These are phyloP conservation scores for Chydorus sphaericus DNA, from an alignment of 2,888 invertebrate species.

Conservation along the genomic window DNA sequence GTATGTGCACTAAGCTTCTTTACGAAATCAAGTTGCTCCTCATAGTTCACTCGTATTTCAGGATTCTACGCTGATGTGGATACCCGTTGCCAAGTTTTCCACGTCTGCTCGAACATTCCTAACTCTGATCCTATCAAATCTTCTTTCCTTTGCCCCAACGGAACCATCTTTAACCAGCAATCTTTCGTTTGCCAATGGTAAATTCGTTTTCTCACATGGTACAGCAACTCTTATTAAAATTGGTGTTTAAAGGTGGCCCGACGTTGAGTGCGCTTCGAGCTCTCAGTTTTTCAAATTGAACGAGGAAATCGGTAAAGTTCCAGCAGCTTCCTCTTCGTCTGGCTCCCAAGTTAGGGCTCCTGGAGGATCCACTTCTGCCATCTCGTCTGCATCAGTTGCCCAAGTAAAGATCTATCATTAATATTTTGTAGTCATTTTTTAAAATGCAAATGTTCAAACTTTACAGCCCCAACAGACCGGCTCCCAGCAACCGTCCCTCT, in stretches of 20 bases:
- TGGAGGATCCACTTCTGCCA: background rate
- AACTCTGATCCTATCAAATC: conserved; percentile 16
- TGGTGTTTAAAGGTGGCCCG: conserved; percentile 37
- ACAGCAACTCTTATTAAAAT: background rate
- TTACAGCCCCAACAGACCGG: too few relatives aligned
- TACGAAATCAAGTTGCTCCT: background rate
- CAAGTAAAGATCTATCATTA: too few relatives aligned
- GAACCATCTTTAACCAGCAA: conserved; percentile 49
- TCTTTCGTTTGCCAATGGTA: conserved; percentile 48
- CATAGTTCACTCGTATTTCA: conserved; percentile 25
- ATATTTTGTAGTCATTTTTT: too few relatives aligned
- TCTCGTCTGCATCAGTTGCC: background rate
- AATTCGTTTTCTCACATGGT: background rate
- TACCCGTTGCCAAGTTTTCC: conserved; percentile 48
- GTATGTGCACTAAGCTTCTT: conserved; percentile 28
- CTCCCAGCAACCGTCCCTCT: too few relatives aligned
- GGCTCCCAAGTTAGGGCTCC: too few relatives aligned
- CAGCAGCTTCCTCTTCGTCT: conserved; percentile 2
- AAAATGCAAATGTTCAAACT: too few relatives aligned
- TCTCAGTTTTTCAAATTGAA: conserved; percentile 33
- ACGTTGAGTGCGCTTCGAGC: conserved; percentile 42
- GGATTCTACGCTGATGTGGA: conserved; percentile 48
- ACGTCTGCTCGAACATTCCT: conserved; percentile 42
- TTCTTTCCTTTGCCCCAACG: conserved; percentile 50
- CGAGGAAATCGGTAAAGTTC: conserved; percentile 27